Conservation (phyloP, 2,113 vertebrate genomes). For the Oryzias woworae region DNA sequence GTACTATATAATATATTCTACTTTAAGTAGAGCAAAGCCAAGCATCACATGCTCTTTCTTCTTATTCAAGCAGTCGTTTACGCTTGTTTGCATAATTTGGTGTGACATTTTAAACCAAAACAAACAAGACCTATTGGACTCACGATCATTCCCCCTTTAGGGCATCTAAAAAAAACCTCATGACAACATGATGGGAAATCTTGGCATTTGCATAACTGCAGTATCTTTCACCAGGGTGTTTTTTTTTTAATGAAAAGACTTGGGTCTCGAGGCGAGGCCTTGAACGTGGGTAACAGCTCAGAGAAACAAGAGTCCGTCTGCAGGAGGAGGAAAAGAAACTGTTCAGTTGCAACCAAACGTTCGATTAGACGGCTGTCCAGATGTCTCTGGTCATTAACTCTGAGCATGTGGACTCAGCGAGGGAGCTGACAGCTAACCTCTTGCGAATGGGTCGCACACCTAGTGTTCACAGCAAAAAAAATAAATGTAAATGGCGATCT, state of each 20-base stretch:
- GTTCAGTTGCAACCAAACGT: slow-evolving; percentile 57
- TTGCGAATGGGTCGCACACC: slow-evolving; percentile 22
- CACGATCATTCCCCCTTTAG: slow-evolving; percentile 20
- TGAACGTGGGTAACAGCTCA: slow-evolving; percentile 18
- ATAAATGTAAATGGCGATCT: rapidly evolving
- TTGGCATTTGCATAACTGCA: slow-evolving; percentile 30
- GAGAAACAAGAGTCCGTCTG: slow-evolving; percentile 40
- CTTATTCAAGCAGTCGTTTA: not conserved
- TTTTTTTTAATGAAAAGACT: slow-evolving; percentile 33
- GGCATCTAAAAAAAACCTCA: slow-evolving; percentile 24
- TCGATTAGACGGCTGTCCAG: slow-evolving; percentile 48
- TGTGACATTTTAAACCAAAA: not conserved
- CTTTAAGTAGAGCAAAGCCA: no score
- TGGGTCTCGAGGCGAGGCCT: slow-evolving; percentile 30
- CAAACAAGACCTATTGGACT: slow-evolving; percentile 8
- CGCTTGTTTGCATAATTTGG: not conserved
- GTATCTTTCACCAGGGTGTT: slow-evolving; percentile 9
- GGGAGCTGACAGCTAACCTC: not conserved
- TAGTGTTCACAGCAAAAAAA: slow-evolving; percentile 16
- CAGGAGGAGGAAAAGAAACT: slow-evolving; percentile 16
- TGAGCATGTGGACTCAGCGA: slow-evolving; percentile 12
- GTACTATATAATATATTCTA: no score
- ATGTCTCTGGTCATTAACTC: slow-evolving; percentile 52
- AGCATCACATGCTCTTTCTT: no score
- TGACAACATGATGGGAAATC: slow-evolving; percentile 20